Percentiles rank a stretch among this genome's conserved stretches.
phyloP scores from a whole-genome alignment of 2,113 vertebrate species.

The Pseudonaja textilis region DNA sequence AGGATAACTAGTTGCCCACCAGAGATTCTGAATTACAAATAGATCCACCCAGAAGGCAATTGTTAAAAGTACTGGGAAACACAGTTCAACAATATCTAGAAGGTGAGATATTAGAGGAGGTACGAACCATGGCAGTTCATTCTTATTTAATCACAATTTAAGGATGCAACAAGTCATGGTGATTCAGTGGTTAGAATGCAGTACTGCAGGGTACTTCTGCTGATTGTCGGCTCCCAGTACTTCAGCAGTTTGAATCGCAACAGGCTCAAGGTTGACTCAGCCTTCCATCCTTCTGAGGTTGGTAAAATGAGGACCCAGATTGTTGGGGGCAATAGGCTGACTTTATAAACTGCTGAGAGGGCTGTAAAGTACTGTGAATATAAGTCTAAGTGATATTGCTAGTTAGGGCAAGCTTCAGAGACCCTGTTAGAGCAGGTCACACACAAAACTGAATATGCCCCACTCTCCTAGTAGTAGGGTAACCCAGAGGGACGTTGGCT shows the following conservation, averaged over 20 bases:
- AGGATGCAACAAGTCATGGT: not conserved
- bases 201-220: too few species aligned
- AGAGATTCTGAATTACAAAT: not conserved
- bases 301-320: too few species aligned
- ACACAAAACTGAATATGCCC: not conserved
- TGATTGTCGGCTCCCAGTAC: too few species aligned
- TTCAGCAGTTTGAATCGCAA: too few species aligned
- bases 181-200: too few species aligned
- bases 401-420: not conserved
- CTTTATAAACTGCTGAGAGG: too few species aligned
- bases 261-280: too few species aligned
- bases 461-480: not conserved
- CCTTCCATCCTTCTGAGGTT: too few species aligned
- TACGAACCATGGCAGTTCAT: not conserved
- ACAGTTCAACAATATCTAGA: not conserved
- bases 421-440: not conserved
- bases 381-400: too few species aligned
- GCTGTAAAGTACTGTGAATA: too few species aligned
- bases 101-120: not conserved
- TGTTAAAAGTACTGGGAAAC: not conserved
- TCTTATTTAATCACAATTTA: not conserved
- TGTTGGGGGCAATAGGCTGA: too few species aligned
- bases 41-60: not conserved
- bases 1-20: not conserved
- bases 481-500: not conserved